Percentiles rank a stretch among this genome's conserved stretches.
These are phyloP conservation scores for Spinus pinus DNA, from an alignment of 2,797 vertebrate genomes.

Conservation along the genomic window DNA sequence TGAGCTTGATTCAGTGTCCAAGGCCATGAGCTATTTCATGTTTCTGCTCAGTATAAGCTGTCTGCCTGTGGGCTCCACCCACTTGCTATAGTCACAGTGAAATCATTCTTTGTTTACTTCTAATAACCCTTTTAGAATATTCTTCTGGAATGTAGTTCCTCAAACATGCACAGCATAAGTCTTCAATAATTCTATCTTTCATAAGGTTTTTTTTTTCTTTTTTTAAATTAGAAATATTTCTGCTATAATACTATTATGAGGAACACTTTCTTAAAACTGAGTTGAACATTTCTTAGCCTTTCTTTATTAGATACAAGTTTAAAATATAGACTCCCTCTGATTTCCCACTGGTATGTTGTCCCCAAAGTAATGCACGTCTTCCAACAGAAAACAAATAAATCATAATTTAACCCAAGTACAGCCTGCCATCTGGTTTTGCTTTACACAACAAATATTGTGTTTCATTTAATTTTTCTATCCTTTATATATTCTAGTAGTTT, in stretches of 20 bases:
- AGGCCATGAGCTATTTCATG: background rate
- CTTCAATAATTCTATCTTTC: background rate
- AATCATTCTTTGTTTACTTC: background rate
- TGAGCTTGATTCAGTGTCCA: background rate
- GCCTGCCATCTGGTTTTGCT: background rate
- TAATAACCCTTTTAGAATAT: background rate
- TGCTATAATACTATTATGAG: background rate
- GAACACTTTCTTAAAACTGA: background rate
- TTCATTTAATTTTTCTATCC: background rate
- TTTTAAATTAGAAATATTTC: background rate
- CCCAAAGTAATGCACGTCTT: background rate
- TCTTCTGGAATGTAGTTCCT: background rate
- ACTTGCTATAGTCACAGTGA: background rate
- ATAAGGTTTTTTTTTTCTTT: fast-evolving
- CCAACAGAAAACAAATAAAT: background rate
- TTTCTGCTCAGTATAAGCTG: background rate
- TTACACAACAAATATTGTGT: background rate
- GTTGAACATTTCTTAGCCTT: background rate
- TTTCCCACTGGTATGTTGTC: background rate
- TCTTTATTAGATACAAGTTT: background rate
- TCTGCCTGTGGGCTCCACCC: background rate
- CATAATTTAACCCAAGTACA: background rate
- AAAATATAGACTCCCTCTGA: background rate
- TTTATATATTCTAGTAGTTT: background rate
- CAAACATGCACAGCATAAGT: background rate